Conservation (phyloP, 2,797 vertebrate species). For the Lepidocolaptes lacrymiger region DNA sequence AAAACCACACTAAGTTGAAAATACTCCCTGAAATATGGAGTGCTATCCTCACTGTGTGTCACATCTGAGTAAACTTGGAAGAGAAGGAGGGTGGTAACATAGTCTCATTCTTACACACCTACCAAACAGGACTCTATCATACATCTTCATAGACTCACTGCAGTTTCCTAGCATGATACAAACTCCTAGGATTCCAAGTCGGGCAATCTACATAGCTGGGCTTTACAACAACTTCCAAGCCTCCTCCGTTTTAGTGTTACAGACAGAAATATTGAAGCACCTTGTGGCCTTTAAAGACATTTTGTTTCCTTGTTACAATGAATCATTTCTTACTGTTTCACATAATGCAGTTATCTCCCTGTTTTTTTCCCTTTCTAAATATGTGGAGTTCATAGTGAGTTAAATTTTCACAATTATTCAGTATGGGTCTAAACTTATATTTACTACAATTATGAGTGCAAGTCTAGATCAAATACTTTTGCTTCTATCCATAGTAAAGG, state of each 20-base stretch:
- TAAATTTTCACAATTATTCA: neutral
- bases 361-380: neutral
- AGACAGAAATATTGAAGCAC: neutral
- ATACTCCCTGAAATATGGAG: fast-evolving
- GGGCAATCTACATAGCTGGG: neutral
- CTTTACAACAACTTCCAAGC: neutral
- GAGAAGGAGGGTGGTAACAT: neutral
- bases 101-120: neutral
- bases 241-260: neutral
- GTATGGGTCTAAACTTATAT: neutral
- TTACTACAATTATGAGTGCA: neutral
- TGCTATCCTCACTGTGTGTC: neutral
- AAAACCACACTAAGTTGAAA: neutral
- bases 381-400: neutral
- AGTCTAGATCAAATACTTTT: neutral
- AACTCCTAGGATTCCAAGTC: neutral
- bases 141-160: neutral
- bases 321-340: neutral
- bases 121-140: neutral
- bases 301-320: neutral
- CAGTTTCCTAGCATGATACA: neutral
- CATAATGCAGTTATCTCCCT: neutral
- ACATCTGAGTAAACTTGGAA: neutral
- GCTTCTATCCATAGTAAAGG: neutral
- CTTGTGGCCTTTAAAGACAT: neutral